phyloP scores from a whole-genome alignment of 2,113 vertebrate species.

The Urocynchramus pylzowi region DNA sequence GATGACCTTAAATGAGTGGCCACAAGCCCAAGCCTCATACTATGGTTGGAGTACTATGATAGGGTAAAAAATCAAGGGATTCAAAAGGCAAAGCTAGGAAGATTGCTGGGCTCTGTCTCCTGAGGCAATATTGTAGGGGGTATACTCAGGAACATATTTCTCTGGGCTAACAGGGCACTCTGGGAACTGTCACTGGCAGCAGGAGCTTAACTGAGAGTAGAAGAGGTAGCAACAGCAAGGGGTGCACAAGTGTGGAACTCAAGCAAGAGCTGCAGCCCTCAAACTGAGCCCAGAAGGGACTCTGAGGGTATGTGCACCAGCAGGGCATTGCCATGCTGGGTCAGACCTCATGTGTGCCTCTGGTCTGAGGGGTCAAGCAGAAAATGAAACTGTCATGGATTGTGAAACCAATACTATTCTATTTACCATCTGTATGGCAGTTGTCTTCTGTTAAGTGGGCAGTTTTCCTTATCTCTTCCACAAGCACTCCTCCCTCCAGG shows the following conservation, averaged over 20 bases:
- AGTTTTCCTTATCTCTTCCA: too few species aligned
- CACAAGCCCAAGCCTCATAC: not conserved
- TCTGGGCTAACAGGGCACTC: not conserved
- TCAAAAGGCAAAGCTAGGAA: not conserved
- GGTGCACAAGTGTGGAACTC: not conserved
- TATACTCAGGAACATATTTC: not conserved
- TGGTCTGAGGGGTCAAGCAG: not conserved
- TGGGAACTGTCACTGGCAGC: not conserved
- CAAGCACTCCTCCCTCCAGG: too few species aligned
- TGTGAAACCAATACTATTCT: too few species aligned
- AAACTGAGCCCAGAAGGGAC: not conserved
- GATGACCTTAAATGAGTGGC: not conserved
- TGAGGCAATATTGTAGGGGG: not conserved
- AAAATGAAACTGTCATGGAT: not conserved
- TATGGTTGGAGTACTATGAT: not conserved
- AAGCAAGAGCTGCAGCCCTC: not conserved
- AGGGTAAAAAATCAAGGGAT: not conserved
- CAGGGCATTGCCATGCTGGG: not conserved
- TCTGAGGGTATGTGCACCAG: not conserved
- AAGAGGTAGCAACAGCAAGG: not conserved
- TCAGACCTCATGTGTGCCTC: not conserved
- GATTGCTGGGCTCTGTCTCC: not conserved
- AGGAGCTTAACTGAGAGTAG: not conserved
- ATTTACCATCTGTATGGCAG: too few species aligned
- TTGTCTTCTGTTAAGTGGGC: too few species aligned